These are phyloP conservation scores for Lanistes nyassanus DNA, from an alignment of 1,140 invertebrate genomes.

Conservation along the genomic window DNA sequence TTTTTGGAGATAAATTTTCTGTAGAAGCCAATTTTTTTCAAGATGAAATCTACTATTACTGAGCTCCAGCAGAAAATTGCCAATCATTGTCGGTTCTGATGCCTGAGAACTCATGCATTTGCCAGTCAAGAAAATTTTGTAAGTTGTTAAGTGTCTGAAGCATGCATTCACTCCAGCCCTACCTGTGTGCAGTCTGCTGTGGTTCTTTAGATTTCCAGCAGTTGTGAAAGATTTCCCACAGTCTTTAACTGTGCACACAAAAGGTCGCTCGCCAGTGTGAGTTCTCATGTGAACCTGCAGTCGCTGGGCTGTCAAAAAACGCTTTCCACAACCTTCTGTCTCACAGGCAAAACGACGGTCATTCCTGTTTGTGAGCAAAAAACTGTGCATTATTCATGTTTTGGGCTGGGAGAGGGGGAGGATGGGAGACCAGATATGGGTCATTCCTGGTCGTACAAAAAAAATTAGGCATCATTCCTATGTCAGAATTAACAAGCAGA, in stretches of 20 bases:
- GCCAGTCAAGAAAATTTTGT: background rate
- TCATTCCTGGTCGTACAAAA: too few relatives aligned
- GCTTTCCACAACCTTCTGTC: constrained; percentile 45
- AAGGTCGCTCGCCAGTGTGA: constrained; percentile 48
- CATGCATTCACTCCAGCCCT: background rate
- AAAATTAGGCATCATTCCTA: background rate
- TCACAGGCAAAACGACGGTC: constrained; percentile 44
- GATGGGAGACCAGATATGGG: background rate
- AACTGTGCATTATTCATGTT: background rate
- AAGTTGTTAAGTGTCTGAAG: background rate
- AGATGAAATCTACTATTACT: too few relatives aligned
- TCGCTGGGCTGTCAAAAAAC: constrained; percentile 53
- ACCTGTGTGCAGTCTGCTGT: constrained; percentile 56
- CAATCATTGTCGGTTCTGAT: too few relatives aligned
- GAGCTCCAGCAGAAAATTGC: too few relatives aligned
- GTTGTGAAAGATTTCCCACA: constrained; percentile 58
- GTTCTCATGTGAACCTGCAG: constrained; percentile 45
- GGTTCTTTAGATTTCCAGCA: constrained; percentile 57
- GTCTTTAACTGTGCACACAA: constrained; percentile 37
- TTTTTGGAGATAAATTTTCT: too few relatives aligned
- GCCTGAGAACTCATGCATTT: too few relatives aligned
- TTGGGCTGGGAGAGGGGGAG: too few relatives aligned
- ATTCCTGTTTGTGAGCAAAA: constrained; percentile 33
- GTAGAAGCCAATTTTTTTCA: too few relatives aligned
- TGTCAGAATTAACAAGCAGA: background rate